phyloP scores from a whole-genome alignment of 2,113 vertebrate genomes.

The Neotoma lepida region DNA sequence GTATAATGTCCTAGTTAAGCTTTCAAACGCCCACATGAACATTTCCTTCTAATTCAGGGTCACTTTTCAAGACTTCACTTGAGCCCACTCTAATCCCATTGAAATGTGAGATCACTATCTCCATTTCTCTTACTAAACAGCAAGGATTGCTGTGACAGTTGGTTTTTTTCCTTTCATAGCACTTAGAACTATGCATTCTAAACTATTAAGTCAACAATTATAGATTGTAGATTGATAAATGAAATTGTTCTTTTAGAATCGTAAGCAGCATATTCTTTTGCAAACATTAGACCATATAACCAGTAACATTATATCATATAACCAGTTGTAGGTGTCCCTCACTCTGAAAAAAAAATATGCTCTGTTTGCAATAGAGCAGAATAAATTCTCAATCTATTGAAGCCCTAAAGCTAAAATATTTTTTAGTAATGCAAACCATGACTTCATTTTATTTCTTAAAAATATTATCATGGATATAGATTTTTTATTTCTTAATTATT shows the following conservation, averaged over 20 bases:
- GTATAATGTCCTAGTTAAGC: background rate
- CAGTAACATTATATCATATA: background rate
- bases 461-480: background rate
- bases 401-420: background rate
- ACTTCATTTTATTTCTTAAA: background rate
- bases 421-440: background rate
- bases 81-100: background rate
- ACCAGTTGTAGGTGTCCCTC: background rate
- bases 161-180: background rate
- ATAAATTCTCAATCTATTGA: background rate
- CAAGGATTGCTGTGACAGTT: background rate
- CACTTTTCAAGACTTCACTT: background rate
- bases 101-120: too few relatives aligned
- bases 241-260: background rate
- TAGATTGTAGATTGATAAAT: constrained; percentile 55
- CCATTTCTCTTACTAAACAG: background rate
- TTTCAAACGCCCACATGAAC: background rate
- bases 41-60: background rate
- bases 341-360: background rate
- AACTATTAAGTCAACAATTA: background rate
- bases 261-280: background rate
- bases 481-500: background rate
- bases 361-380: background rate
- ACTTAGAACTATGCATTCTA: background rate
- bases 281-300: background rate